phyloP scores from a whole-genome alignment of 64 coral and sea anemone genomes.

The Acropora tenuis region DNA sequence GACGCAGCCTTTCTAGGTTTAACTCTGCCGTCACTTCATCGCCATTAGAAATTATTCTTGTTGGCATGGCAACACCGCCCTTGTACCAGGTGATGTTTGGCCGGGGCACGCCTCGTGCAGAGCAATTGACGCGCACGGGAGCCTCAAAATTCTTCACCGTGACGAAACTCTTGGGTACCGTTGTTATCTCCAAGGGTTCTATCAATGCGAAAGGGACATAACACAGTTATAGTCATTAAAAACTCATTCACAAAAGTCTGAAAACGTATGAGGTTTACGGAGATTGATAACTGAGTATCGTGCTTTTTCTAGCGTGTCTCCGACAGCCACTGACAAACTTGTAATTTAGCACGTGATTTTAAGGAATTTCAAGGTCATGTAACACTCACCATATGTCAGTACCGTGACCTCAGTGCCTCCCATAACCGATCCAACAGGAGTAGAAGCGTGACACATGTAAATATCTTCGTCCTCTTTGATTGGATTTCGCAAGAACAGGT shows the following conservation, averaged over 20 bases:
- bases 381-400: constrained; percentile 32
- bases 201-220: background rate
- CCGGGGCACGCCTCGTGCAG: constrained; percentile 66
- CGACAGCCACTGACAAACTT: too few species aligned
- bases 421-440: constrained; percentile 46
- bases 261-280: too few species aligned
- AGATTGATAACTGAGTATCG: too few species aligned
- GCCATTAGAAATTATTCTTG: constrained; percentile 23
- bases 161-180: constrained; percentile 4
- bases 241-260: too few species aligned
- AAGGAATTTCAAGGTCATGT: background rate
- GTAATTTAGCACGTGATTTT: too few species aligned
- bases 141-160: constrained; percentile 36
- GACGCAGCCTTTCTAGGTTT: constrained; percentile 18
- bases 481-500: constrained; percentile 40
- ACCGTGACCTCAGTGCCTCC: constrained; percentile 25
- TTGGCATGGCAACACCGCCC: constrained; percentile 70
- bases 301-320: too few species aligned
- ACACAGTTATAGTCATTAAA: background rate
- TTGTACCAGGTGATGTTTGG: constrained; percentile 93
- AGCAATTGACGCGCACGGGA: constrained; percentile 69
- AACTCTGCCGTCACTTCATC: constrained; percentile 20
- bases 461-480: constrained; percentile 52
- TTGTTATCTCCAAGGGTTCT: constrained; percentile 45
- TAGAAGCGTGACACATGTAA: constrained; percentile 63